Evolutionary conservation across 2,797 vertebrate species (phyloP), one percentile per base, ranked within the genome.

Genomic region (Ctenochaetus hawaiiensis): DNA sequence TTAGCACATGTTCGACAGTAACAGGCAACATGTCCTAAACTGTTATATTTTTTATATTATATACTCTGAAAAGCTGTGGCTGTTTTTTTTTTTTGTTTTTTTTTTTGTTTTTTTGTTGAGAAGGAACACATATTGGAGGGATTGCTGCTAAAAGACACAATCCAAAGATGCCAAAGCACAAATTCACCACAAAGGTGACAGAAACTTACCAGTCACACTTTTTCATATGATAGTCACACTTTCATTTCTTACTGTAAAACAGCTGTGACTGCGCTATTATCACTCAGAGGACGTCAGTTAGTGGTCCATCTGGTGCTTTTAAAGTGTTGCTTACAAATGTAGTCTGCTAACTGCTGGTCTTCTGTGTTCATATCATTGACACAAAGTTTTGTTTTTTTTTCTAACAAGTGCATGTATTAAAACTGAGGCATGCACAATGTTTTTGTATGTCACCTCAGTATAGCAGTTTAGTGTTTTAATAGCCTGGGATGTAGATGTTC

Each of bases 181-280:
- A 64, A 54, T 62, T 17, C 26, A 43, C 34, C 51, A 20, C 51
- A 34, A 34, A 34, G 30, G 30, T 34, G 30, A 34, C 30, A 34
- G 30, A 37, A 62, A 56, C 9, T 2, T 30, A 10, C 10, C 11
- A 43, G 8, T 72, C 8, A 2, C 58, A 59, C 52, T 34, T 34
- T 34, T 47, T 57, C 66, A 75, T 58, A 43, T 34, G 54, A 52
- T 1, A 60, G 58, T 68, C 39, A 53, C 69, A 61, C 41, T 74
- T 59, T 72, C 1, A 20, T 44, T 59, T 66, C 11, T 39, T 61
- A 34, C 26, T 64, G 51, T 48, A 53, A 77, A 79, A 74, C 57
- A 80, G 71, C 57, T 65, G 59, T 77, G 74, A 72, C 73, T 66
- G 37, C 68, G 62, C 76, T 72, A 66, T 82, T 78, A 80, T 75